Evolutionary conservation across 1,140 invertebrate genomes (phyloP).

Genomic region (Dicyema japonicum): DNA sequence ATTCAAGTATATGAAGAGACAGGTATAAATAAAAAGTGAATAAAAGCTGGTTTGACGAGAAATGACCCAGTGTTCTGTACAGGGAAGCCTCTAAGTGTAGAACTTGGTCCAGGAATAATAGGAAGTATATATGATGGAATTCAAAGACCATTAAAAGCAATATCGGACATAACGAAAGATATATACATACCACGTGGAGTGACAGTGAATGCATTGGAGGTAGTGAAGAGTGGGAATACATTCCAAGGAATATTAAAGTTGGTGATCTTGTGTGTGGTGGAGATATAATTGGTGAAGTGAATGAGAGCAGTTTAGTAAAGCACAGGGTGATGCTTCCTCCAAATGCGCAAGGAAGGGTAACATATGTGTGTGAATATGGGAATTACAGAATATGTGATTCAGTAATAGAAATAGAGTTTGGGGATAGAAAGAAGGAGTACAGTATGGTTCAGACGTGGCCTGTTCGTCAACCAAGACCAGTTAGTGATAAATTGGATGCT

Average conservation of each 20-base stretch:
- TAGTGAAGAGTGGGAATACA: conserved; percentile 48
- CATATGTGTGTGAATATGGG: conserved; percentile 64
- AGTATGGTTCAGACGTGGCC: conserved; percentile 37
- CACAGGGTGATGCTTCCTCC: conserved; percentile 77
- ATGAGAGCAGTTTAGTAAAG: conserved; percentile 82
- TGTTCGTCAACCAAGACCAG: conserved; percentile 75
- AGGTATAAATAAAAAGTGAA: conserved; percentile 23
- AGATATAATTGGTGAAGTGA: conserved; percentile 69
- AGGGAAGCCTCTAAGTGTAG: conserved; percentile 50
- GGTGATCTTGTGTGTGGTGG: conserved; percentile 86
- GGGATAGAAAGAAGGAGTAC: no score
- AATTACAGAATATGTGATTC: conserved; percentile 80
- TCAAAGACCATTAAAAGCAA: conserved; percentile 80
- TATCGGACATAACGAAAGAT: conserved; percentile 55
- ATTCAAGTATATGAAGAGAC: conserved; percentile 99
- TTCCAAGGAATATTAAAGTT: conserved; percentile 41
- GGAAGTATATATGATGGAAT: conserved; percentile 97
- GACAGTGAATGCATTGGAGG: conserved; percentile 5
- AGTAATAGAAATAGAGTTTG: no score
- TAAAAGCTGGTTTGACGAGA: conserved; percentile 59
- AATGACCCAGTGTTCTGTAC: conserved; percentile 89
- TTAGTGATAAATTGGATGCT: conserved; percentile 79
- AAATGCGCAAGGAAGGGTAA: conserved; percentile 65
- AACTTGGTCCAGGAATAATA: conserved; percentile 93
- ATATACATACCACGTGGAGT: conserved; percentile 99